Base-by-base conservation (phyloP, 2,113 vertebrate genomes). In the Dipodomys merriami region DNA sequence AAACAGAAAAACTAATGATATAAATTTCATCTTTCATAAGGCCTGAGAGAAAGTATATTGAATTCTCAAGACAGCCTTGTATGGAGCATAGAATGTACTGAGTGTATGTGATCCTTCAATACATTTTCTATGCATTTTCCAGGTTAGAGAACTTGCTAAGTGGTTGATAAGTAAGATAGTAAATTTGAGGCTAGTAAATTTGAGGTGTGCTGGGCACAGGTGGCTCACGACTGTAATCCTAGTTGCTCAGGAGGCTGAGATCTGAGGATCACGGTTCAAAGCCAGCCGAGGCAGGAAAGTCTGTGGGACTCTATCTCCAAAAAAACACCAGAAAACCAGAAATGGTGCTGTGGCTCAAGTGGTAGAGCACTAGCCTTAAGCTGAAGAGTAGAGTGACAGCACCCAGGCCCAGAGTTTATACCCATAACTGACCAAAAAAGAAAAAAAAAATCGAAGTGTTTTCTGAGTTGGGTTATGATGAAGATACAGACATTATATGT, bases 11-110 rank as follows among this genome's bases (percentile, higher is more conserved):
- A 60, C 39, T 83, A 89, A 80, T 80, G 65, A 83, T 95, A 29
- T 91, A 13, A 91, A 96, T 96, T 95, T 96, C 22, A 83, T 95
- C 77, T 88, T 88, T 35, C 68, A 62, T 95, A 92, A 90, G 62
- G 39, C 79, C 83, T 62, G 30, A 93, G 90, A 89, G 15, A 88
- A 79, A 94, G 86, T 93, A 74, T 68, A 95, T 57, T 57, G 53
- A 16, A 81, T 92, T 96, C 80, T 94, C 83, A 94, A 93, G 91
- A 69, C 29, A 68, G 13, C 85, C 72, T 3, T 67, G 9, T 93
- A 64, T 83, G 74, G 81, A 79, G 30, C 77, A 62, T 86, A 92
- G 60, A 90, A 87, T 68, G 81, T 73, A 60, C 23, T 29, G 85
- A 64, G 46, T 79, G 11, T 73, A 13, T 7, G 4, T 57, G 30